These are phyloP conservation scores for Morphnarchus princeps DNA, from an alignment of 2,113 vertebrate species.

Conservation along the genomic window DNA sequence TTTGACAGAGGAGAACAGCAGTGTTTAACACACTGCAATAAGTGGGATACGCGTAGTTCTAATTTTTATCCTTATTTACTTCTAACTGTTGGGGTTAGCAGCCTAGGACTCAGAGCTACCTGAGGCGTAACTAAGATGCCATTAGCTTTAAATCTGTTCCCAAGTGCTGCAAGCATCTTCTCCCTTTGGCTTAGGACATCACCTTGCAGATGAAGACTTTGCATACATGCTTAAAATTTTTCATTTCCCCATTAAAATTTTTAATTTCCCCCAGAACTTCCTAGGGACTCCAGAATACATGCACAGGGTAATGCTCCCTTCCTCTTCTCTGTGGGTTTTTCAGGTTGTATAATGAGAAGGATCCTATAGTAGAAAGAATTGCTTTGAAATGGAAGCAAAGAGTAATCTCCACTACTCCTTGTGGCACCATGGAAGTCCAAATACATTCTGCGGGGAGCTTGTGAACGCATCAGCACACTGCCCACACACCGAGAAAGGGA, in stretches of 20 bases:
- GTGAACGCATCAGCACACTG: neutral
- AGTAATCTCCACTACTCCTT: neutral
- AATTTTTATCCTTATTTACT: constrained; percentile 30
- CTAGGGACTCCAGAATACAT: neutral
- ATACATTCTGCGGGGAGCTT: neutral
- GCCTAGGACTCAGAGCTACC: neutral
- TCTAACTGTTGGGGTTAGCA: neutral
- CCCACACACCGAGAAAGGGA: neutral
- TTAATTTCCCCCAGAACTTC: neutral
- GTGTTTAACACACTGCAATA: neutral
- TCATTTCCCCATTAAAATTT: neutral
- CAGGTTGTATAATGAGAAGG: neutral
- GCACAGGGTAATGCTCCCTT: neutral
- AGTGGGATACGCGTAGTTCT: neutral
- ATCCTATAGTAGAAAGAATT: neutral
- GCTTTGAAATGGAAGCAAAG: neutral
- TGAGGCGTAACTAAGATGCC: constrained; percentile 7
- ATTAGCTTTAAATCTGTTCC: constrained; percentile 1
- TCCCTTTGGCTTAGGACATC: neutral
- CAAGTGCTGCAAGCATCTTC: neutral
- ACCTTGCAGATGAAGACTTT: neutral
- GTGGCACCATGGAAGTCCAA: neutral
- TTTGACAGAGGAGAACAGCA: neutral
- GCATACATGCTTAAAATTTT: neutral
- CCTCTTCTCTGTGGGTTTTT: neutral